Conservation (phyloP, 2,888 invertebrate species). For the Oligia fasciuncula region DNA sequence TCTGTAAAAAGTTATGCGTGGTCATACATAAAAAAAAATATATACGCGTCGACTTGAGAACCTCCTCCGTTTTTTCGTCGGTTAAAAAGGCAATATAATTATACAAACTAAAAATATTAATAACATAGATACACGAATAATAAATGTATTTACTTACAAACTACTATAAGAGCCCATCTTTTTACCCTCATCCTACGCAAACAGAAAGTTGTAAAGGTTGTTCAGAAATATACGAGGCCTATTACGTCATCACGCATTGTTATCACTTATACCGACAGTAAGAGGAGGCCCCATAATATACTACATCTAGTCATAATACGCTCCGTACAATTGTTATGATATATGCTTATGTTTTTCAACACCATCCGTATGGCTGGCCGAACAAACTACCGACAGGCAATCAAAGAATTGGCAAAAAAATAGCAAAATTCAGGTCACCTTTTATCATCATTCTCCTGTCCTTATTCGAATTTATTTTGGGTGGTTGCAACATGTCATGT, state of each 20-base stretch:
- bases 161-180: constrained; percentile 23
- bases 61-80: too few species aligned
- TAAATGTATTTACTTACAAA: constrained; percentile 13
- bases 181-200: constrained; percentile 33
- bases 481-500: accelerated
- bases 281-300: constrained; percentile 7
- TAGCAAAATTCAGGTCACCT: background rate
- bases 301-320: constrained; percentile 32
- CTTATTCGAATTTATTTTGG: background rate
- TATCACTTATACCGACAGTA: constrained; percentile 15
- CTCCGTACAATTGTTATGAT: constrained; percentile 39
- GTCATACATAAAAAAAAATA: too few species aligned
- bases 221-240: constrained; percentile 16
- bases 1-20: too few species aligned
- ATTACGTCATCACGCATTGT: constrained; percentile 43
- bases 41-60: too few species aligned
- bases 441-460: background rate
- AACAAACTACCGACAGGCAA: background rate
- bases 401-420: background rate
- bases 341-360: constrained; percentile 50
- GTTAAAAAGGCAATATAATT: background rate
- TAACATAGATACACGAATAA: constrained; percentile 20
- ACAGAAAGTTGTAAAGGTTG: constrained; percentile 43
- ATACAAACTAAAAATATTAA: background rate
- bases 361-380: background rate